Evolutionary conservation across 2,113 vertebrate species (phyloP).

Genomic region (Rhizomys pruinosus): DNA sequence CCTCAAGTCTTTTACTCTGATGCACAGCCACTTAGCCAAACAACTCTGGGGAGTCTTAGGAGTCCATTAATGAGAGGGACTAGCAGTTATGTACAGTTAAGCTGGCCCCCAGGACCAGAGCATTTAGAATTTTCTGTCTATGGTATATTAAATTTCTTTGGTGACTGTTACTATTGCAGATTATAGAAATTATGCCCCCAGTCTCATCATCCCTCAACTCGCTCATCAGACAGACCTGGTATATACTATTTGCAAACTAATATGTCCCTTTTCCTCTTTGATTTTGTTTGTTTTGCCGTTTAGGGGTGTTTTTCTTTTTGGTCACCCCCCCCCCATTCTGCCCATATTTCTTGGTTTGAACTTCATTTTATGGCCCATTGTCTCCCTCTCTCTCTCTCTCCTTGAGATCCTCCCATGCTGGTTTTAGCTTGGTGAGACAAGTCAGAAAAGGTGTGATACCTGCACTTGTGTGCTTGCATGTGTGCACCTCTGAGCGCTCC

Average conservation of each 20-base stretch:
- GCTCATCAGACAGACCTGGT: background rate
- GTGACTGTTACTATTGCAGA: conserved; percentile 23
- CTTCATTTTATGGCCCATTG: conserved; percentile 26
- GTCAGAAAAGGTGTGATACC: conserved; percentile 12
- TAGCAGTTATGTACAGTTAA: conserved; percentile 29
- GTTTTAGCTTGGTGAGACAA: conserved; percentile 59
- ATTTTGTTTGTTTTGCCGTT: background rate
- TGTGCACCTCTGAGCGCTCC: background rate
- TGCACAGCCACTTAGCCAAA: conserved; percentile 39
- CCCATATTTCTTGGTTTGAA: conserved; percentile 46
- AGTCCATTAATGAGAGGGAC: conserved; percentile 7
- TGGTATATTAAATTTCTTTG: background rate
- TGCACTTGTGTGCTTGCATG: background rate
- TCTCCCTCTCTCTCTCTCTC: background rate
- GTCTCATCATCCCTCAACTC: background rate
- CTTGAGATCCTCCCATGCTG: conserved; percentile 57
- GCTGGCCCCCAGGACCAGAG: background rate
- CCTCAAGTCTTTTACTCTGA: conserved; percentile 40
- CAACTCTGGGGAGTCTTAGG: conserved; percentile 35
- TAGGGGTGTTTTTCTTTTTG: background rate
- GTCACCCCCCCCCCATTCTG: background rate
- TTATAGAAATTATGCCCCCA: conserved; percentile 17
- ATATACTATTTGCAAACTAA: background rate
- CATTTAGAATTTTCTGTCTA: conserved; percentile 39
- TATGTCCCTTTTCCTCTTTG: conserved; percentile 21